These are phyloP conservation scores for Pipistrellus pipistrellus DNA, from an alignment of 2,797 vertebrate genomes.

Conservation along the genomic window DNA sequence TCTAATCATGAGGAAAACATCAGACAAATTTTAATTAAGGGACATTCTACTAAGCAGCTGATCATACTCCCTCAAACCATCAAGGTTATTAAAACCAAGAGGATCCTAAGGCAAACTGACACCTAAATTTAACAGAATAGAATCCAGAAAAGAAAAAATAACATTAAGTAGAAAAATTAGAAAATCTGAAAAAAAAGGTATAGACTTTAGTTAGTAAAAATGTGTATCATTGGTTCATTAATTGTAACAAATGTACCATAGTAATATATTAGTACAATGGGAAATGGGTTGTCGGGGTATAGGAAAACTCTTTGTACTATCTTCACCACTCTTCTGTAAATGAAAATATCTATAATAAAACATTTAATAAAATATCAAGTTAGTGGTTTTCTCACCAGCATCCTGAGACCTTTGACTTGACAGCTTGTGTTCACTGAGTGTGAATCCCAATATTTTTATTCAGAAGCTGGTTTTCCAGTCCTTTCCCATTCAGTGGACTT, in stretches of 20 bases:
- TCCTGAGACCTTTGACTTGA: background rate
- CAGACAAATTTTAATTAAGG: background rate
- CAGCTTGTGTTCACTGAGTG: background rate
- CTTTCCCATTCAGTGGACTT: background rate
- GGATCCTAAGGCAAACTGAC: background rate
- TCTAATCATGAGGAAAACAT: background rate
- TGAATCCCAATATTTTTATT: background rate
- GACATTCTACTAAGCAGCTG: background rate
- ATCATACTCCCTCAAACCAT: background rate
- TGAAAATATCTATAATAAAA: slow-evolving; percentile 1
- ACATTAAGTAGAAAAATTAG: background rate
- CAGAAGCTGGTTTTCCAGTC: background rate
- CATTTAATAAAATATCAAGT: background rate
- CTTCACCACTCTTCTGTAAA: background rate
- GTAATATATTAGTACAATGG: background rate
- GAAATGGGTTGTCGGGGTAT: background rate
- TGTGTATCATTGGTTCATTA: background rate
- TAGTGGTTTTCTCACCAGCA: background rate
- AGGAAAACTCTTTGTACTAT: background rate
- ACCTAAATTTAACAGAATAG: background rate
- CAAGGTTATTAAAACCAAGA: background rate
- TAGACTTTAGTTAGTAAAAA: background rate
- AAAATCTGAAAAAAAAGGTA: background rate
- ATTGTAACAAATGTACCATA: background rate
- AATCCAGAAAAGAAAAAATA: background rate